These are phyloP conservation scores for Seriola rivoliana DNA, from an alignment of 2,113 vertebrate species.

Conservation along the genomic window DNA sequence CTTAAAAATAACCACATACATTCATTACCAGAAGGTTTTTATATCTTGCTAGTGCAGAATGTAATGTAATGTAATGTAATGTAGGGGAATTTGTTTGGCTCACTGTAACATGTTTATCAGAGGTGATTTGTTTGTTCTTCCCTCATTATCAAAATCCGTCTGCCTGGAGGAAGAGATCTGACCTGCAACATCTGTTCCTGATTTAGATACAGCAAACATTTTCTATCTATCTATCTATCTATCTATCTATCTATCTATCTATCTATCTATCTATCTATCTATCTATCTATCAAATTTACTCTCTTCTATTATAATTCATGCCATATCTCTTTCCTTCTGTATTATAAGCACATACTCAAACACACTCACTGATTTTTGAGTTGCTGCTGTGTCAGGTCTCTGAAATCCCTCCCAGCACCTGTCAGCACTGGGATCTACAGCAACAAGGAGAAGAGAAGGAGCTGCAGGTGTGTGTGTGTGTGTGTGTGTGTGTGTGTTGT, in stretches of 20 bases:
- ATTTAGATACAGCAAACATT: conserved; percentile 12
- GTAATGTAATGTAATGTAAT: no score
- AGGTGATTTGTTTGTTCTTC: conserved; percentile 44
- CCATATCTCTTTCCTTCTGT: not conserved
- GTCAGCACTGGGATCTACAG: conserved; percentile 67
- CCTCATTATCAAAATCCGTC: conserved; percentile 31
- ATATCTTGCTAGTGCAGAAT: not conserved
- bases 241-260: not conserved
- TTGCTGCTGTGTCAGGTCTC: conserved; percentile 68
- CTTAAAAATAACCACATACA: not conserved
- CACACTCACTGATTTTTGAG: conserved; percentile 38
- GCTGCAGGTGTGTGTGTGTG: conserved; percentile 45
- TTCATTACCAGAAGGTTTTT: conserved; percentile 4
- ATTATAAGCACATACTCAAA: conserved; percentile 20
- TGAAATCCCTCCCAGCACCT: conserved; percentile 73
- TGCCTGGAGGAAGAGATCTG: conserved; percentile 22
- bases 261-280: not conserved
- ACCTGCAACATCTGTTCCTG: conserved; percentile 24
- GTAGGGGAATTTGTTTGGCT: conserved; percentile 30
- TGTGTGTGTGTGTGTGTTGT: conserved; percentile 19
- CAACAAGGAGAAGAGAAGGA: conserved; percentile 18
- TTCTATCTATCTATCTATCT: not conserved
- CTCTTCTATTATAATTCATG: not conserved
- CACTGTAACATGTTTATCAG: conserved; percentile 24
- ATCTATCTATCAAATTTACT: not conserved